These are phyloP conservation scores for Drosophila miranda DNA, from an alignment of 1,140 invertebrate genomes.

Conservation along the genomic window DNA sequence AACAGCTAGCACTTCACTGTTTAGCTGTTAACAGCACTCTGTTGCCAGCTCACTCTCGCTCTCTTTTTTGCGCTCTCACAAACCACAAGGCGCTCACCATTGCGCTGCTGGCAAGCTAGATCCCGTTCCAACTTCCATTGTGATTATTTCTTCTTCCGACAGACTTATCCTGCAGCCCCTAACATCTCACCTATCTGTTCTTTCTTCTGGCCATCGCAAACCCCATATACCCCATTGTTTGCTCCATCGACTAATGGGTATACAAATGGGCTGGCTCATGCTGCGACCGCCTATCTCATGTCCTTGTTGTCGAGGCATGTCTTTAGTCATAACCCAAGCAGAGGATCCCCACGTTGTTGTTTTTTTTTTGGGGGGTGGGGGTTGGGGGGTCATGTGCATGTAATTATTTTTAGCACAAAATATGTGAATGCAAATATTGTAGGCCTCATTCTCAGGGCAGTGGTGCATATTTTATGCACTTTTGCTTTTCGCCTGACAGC, in stretches of 20 bases:
- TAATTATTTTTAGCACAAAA: conserved; percentile 74
- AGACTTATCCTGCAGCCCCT: too few species aligned
- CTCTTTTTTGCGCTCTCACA: too few species aligned
- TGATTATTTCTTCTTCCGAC: too few species aligned
- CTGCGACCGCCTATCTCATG: conserved; percentile 45
- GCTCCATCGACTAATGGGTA: not conserved
- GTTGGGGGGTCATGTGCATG: conserved; percentile 68
- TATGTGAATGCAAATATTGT: conserved; percentile 76
- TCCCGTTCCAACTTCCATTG: too few species aligned
- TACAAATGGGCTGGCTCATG: conserved; percentile 37
- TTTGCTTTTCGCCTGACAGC: conserved; percentile 74
- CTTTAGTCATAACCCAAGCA: conserved; percentile 67
- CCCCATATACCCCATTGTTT: not conserved
- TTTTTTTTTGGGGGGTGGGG: not conserved
- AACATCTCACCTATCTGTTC: too few species aligned
- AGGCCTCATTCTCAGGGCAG: conserved; percentile 52
- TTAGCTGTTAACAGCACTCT: too few species aligned
- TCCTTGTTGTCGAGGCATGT: conserved; percentile 48
- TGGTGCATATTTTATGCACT: conserved; percentile 68
- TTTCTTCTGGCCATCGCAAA: not conserved
- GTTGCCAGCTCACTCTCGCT: too few species aligned
- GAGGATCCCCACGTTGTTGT: conserved; percentile 14
- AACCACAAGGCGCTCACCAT: too few species aligned
- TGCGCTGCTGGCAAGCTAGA: too few species aligned
- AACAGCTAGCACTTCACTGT: too few species aligned